Base-by-base conservation (phyloP, 2,888 invertebrate species). In the Frankliniella intonsa region DNA sequence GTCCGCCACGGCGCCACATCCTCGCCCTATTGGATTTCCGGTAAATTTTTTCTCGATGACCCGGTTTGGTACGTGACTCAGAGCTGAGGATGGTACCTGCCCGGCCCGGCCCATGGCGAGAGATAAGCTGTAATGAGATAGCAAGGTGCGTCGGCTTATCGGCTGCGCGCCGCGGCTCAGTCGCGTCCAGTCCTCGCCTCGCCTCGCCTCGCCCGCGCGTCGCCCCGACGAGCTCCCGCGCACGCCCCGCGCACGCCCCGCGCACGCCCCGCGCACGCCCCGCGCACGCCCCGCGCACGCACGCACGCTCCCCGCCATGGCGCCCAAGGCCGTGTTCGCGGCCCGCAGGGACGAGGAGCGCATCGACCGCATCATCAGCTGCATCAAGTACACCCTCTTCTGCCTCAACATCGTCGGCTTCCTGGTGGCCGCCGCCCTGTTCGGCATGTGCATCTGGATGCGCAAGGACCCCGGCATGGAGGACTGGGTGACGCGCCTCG, bases 401-500 rank as follows among this genome's bases (percentile, higher is more conserved):
- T 95, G 94, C 86, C 92, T 94, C 88, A 95, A 95, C 87, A 91
- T 94, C 81, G 90, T 95, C n/a, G 69, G 69, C 69, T 69, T 19
- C n/a, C n/a, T 69, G 69, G 10, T 95, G 84, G 95, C 94, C n/a
- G 91, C 93, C 0, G 90, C 93, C 14, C 90, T 96, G 85, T 94
- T 96, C 86, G 94, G 93, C 0, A 88, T 96, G 17, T 93, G 94
- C 83, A 89, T 96, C 82, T 96, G 96, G 95, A 90, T 96, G 84
- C 91, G 94, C 85, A 90, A 94, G 82, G 96, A 97, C 86, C 92
- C 93, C 0, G 94, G 93, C 7, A 94, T 96, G 86, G 93, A 93
- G 86, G 94, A 95, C 86, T 96, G 95, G 94, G 92, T 96, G 85
- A 90, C 90, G 80, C 92, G 93, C 83, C 88, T 97, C 83, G 90